Evolutionary conservation across 2,797 vertebrate genomes (phyloP).

Genomic region (Peromyscus aztecus): DNA sequence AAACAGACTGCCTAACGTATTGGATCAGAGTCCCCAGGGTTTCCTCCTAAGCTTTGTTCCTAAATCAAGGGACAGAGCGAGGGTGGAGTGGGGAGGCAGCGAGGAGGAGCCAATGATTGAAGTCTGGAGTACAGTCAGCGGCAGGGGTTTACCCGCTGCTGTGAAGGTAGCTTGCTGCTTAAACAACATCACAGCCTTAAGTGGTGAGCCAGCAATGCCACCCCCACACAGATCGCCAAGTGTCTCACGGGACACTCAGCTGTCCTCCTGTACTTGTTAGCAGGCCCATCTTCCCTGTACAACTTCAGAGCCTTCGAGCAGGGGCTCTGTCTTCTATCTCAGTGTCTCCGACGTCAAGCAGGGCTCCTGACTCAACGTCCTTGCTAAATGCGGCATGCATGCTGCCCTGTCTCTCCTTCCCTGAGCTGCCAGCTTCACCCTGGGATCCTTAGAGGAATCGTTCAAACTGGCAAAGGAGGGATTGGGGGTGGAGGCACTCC

Average conservation of each 20-base stretch:
- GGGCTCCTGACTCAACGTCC: neutral
- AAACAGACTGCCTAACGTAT: neutral
- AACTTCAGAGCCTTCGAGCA: neutral
- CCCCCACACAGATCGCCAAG: neutral
- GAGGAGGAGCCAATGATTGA: neutral
- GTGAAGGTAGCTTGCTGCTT: neutral
- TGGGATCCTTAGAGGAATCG: neutral
- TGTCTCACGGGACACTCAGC: neutral
- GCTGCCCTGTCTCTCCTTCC: neutral
- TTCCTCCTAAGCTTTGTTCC: neutral
- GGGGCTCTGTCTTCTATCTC: neutral
- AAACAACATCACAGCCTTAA: neutral
- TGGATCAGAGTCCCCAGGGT: neutral
- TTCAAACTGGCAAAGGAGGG: neutral
- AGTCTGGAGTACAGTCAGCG: neutral
- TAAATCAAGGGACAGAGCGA: neutral
- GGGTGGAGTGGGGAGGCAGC: too few relatives aligned
- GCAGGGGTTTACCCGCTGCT: neutral
- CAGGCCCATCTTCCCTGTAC: neutral
- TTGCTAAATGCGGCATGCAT: neutral
- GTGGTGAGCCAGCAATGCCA: accelerated
- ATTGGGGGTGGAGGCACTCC: neutral
- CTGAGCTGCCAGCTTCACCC: neutral
- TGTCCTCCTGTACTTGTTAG: neutral
- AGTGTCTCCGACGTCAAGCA: neutral